Evolutionary conservation across 2,113 vertebrate genomes (phyloP).

Genomic region (Ictalurus furcatus): DNA sequence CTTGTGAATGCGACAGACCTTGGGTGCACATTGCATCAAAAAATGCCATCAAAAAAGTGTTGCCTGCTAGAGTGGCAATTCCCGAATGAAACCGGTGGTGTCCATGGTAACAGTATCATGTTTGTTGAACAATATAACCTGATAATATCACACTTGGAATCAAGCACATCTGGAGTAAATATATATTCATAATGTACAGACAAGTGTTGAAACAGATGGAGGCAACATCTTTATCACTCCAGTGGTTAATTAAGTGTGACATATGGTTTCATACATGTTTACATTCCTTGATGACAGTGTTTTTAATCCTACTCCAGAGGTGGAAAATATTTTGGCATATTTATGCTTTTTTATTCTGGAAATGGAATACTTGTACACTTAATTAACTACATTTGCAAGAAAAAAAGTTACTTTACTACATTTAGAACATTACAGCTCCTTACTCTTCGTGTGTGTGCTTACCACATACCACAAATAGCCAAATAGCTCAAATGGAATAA

Average conservation of each 20-base stretch:
- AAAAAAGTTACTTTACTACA: not conserved
- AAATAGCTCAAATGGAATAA: conserved; percentile 20
- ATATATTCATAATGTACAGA: not conserved
- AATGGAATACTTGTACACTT: not conserved
- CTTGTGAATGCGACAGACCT: not conserved
- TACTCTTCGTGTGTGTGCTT: not conserved
- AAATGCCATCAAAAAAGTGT: not conserved
- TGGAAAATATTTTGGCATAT: not conserved
- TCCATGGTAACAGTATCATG: conserved; percentile 9
- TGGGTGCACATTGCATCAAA: not conserved
- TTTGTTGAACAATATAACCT: not conserved
- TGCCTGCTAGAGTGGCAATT: not conserved
- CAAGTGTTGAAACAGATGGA: not conserved
- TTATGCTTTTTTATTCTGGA: not conserved
- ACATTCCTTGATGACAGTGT: not conserved
- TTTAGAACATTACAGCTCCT: not conserved
- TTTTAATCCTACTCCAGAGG: not conserved
- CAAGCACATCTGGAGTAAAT: not conserved
- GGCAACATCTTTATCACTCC: conserved; percentile 3
- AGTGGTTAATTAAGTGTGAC: not conserved
- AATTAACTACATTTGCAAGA: not conserved
- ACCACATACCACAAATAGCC: not conserved
- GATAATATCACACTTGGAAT: not conserved
- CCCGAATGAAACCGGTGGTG: not conserved
- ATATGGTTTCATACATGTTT: not conserved